phyloP scores from a whole-genome alignment of 2,113 vertebrate species.

The Camelus bactrianus region DNA sequence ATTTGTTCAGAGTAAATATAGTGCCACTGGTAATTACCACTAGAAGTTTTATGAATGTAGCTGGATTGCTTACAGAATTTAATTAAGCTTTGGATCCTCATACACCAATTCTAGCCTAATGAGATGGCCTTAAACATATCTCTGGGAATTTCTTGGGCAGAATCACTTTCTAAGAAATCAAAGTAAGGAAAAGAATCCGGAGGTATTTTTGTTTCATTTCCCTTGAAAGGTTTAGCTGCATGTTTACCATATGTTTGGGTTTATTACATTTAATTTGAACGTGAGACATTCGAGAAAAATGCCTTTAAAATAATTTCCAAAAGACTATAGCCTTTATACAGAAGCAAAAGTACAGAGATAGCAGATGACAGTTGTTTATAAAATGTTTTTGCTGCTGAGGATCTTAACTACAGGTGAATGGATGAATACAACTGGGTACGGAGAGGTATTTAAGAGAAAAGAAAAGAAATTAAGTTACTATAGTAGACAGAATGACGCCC shows the following conservation, averaged over 20 bases:
- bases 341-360: neutral
- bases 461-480: neutral
- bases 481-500: neutral
- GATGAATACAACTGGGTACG: neutral
- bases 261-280: constrained; percentile 37
- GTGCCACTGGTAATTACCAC: neutral
- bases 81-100: neutral
- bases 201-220: neutral
- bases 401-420: neutral
- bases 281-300: constrained; percentile 7
- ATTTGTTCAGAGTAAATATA: neutral
- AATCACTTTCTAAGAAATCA: constrained; percentile 40
- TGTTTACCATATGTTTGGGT: neutral
- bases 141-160: neutral
- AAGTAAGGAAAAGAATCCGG: neutral
- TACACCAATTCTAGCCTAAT: neutral
- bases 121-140: neutral
- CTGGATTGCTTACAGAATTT: neutral
- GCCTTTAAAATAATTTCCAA: constrained; percentile 24
- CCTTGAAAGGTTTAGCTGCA: neutral
- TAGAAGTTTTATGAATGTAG: neutral
- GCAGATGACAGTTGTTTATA: neutral
- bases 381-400: neutral
- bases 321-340: neutral
- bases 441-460: neutral